Evolutionary conservation across 2,888 invertebrate species (phyloP).

Genomic region (Gryllus longicercus): DNA sequence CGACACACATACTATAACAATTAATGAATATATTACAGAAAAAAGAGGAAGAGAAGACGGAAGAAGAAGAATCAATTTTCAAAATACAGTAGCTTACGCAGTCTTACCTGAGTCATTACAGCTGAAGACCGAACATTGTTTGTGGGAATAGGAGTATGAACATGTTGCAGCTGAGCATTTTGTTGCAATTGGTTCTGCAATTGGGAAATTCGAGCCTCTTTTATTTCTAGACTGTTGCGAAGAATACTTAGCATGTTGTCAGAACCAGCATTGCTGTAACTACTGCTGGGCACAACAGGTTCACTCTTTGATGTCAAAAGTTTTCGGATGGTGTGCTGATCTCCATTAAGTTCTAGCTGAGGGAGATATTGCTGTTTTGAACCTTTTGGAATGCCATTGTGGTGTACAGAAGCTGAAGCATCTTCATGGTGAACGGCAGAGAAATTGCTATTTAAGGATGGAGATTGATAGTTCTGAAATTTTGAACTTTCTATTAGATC

Average conservation of each 20-base stretch:
- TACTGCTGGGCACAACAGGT: conserved; percentile 38
- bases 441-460: background rate
- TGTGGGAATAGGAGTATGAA: background rate
- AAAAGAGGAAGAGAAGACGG: background rate
- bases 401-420: background rate
- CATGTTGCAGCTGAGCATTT: conserved; percentile 46
- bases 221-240: conserved; percentile 65
- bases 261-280: conserved; percentile 27
- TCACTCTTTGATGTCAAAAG: conserved; percentile 18
- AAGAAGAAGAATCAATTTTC: background rate
- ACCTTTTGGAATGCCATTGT: background rate
- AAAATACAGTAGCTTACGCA: background rate
- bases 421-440: background rate
- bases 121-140: background rate
- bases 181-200: conserved; percentile 53
- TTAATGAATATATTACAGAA: no score
- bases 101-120: background rate
- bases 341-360: background rate
- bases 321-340: background rate
- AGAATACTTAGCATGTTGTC: conserved; percentile 66
- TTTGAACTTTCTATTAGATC: background rate
- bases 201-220: conserved; percentile 51
- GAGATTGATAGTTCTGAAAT: background rate
- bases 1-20: no score
- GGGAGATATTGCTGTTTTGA: background rate